Conservation (phyloP, 2,888 invertebrate genomes). For the Chloroclysta siterata region DNA sequence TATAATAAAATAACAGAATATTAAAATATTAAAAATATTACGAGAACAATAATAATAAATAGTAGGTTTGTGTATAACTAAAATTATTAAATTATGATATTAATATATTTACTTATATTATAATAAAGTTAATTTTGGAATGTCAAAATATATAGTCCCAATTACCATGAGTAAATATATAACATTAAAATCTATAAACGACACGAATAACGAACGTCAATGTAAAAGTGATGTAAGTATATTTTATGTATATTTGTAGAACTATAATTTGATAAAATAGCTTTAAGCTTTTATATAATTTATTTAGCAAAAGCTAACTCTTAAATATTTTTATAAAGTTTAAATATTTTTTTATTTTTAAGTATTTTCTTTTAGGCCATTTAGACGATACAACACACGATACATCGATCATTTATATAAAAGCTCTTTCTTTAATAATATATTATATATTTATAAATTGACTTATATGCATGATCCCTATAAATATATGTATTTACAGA, state of each 20-base stretch:
- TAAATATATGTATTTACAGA: neutral
- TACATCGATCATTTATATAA: neutral
- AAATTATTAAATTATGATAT: neutral
- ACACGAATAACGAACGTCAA: slow-evolving; percentile 4
- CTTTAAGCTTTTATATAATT: slow-evolving; percentile 32
- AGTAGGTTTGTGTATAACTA: neutral
- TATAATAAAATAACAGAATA: slow-evolving; percentile 24
- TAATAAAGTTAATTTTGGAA: slow-evolving; percentile 5
- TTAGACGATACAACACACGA: slow-evolving; percentile 2
- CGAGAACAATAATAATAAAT: slow-evolving; percentile 7
- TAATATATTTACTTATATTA: slow-evolving; percentile 6
- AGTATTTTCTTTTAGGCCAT: neutral
- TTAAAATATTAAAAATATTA: slow-evolving; percentile 8
- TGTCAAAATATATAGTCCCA: neutral
- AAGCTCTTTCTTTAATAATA: neutral
- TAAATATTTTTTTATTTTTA: neutral
- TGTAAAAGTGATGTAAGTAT: slow-evolving; percentile 19
- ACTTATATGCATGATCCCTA: slow-evolving; percentile 6
- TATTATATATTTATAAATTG: neutral
- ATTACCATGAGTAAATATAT: neutral
- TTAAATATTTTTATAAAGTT: slow-evolving; percentile 25
- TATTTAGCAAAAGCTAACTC: slow-evolving; percentile 36
- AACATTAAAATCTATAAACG: slow-evolving; percentile 2
- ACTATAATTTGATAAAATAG: slow-evolving; percentile 11
- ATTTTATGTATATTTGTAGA: slow-evolving; percentile 20